Base-by-base conservation (phyloP, 2,797 vertebrate genomes). In the Chaetodon trifasciatus region DNA sequence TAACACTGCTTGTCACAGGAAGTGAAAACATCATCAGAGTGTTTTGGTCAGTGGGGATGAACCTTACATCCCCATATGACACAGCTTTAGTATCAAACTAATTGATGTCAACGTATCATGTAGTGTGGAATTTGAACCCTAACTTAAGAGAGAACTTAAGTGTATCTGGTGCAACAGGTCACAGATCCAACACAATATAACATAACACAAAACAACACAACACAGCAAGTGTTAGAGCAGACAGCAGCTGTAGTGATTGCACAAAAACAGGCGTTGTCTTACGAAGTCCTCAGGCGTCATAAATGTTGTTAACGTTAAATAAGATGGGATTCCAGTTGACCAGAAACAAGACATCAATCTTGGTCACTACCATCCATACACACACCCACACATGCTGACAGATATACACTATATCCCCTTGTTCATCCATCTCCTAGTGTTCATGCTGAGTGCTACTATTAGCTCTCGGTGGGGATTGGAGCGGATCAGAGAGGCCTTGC, bases 401-500 rank as follows among this genome's bases (percentile, higher is more conserved):
- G 49, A 86, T 40, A 66, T 28, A 74, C 58, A 24, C 53, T 39
- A 65, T 72, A 67, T 73, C 46, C 70, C 28, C 74, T 74, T 57
- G 50, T 67, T 88, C 79, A 87, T 92, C 78, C 56, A 57, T 84
- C 62, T 85, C 28, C 53, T 56, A 49, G 76, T 75, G 58, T 44
- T 50, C 89, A 82, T 78, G 88, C 89, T 89, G 90, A 82, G 90
- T 77, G 78, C 77, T 78, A 80, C 85, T 91, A 87, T 90, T 88
- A 89, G 88, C 75, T 71, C 78, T 37, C 32, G n/a, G 88, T 82
- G 71, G 78, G 90, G 86, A 88, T 86, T 89, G 78, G 85, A 89
- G 56, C 4, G 49, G 92, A 94, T 93, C 92, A 91, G 81, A 91
- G 87, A 74, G 87, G 73, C 86, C 85, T 76, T 77, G 83, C 81